Base-by-base conservation (phyloP, 37 sponge, comb jelly and placozoan genomes). In the Halichondria panicea region DNA sequence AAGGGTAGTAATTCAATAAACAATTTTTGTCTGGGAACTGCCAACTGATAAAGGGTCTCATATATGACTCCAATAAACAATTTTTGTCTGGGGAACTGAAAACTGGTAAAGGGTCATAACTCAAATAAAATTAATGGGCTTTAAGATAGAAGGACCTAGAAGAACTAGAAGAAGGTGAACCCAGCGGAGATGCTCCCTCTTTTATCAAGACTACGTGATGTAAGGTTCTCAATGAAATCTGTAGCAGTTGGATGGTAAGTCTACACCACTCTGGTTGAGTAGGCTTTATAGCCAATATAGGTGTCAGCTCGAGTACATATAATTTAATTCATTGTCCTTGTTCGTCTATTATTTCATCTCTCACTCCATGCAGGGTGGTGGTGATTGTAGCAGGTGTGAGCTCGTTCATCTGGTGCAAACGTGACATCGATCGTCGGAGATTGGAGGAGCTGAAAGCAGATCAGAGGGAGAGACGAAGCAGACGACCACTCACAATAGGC, bases 181-280 rank as follows among this genome's bases (percentile, higher is more conserved):
- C n/a, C n/a, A n/a, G n/a, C n/a, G n/a, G n/a, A n/a, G n/a, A n/a
- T n/a, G n/a, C n/a, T n/a, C n/a, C n/a, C n/a, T n/a, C n/a, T n/a
- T n/a, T n/a, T n/a, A n/a, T n/a, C n/a, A n/a, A n/a, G n/a, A n/a
- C n/a, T n/a, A n/a, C n/a, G n/a, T n/a, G n/a, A n/a, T 1, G 8
- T 72, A 38, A 53, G 35, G 30, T 46, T 82, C 36, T 32, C 83
- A 2, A 82, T 82, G 83, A 82, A 56, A 54, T 11, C 75, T 24
- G 83, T 82, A 24, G 83, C 75, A 13, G 43, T 74, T 30, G 83
- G 83, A 3, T 82, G 83, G 83, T 82, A 45, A 82, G 83, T 55
- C 42, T 22, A 25, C 12, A 31, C 4, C 7, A 25, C 7, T n/a
- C n/a, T n/a, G n/a, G n/a, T n/a, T n/a, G 61, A 27, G 61, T 59